Conservation (phyloP, 1,140 invertebrate species). For the Anastrepha ludens region DNA sequence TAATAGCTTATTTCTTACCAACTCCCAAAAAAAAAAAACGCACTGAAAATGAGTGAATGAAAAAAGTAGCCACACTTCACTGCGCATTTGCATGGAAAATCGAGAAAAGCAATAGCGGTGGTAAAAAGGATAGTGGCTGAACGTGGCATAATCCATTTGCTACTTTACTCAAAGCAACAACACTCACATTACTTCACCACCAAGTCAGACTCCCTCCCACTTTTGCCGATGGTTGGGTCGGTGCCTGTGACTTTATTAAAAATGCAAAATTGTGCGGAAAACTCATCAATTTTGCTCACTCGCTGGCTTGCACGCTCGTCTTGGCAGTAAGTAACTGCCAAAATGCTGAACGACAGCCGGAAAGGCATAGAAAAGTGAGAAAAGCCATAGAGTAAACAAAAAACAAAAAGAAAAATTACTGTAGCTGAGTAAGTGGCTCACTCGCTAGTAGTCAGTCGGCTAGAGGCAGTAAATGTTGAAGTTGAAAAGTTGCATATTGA, state of each 20-base stretch:
- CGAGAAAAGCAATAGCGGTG: slow-evolving; percentile 1
- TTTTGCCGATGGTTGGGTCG: not conserved
- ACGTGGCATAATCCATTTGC: slow-evolving; percentile 32
- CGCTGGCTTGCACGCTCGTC: not conserved
- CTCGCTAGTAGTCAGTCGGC: not conserved
- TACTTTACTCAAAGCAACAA: not conserved
- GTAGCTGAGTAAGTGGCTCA: not conserved
- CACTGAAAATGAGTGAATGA: not conserved
- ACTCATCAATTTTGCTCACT: slow-evolving; percentile 50
- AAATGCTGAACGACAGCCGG: not conserved
- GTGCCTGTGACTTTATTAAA: slow-evolving; percentile 48
- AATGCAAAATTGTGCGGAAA: slow-evolving; percentile 50
- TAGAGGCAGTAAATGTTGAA: not conserved
- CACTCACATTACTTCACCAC: not conserved
- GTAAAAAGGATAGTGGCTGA: slow-evolving; percentile 10
- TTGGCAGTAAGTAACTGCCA: slow-evolving; percentile 25
- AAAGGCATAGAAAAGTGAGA: slow-evolving; percentile 19
- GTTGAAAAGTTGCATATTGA: slow-evolving; percentile 41
- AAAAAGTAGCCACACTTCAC: not conserved
- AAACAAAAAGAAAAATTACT: not conserved
- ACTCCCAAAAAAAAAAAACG: not conserved
- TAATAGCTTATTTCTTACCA: not conserved
- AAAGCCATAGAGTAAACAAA: not conserved
- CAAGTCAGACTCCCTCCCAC: not conserved
- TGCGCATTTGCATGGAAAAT: slow-evolving; percentile 28